A percentile compares a stretch with the other conserved stretches of the same genome.
Conservation (phyloP, 1,140 invertebrate species). For the Cyclargus thomasi region DNA sequence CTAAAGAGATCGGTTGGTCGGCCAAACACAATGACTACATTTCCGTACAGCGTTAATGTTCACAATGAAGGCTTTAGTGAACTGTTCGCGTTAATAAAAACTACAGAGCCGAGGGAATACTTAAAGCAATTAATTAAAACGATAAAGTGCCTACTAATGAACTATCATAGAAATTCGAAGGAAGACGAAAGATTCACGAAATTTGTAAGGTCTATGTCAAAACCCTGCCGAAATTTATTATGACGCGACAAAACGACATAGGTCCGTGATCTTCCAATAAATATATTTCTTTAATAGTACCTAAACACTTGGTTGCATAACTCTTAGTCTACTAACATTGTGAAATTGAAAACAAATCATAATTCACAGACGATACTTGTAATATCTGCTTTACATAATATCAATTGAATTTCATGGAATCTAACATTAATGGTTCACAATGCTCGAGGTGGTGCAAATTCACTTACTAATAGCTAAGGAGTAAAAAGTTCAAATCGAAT, state of each 20-base stretch:
- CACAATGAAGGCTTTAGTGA: slow-evolving; percentile 12
- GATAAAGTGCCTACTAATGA: neutral
- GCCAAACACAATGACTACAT: slow-evolving; percentile 10
- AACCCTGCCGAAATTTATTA: too few relatives aligned
- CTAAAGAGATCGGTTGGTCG: slow-evolving; percentile 8
- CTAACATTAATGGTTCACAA: slow-evolving; percentile 51
- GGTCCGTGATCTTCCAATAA: too few relatives aligned
- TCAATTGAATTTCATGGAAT: slow-evolving; percentile 46
- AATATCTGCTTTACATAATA: slow-evolving; percentile 34
- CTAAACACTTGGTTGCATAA: neutral
- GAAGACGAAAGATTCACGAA: too few relatives aligned
- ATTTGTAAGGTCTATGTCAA: too few relatives aligned
- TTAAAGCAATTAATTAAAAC: neutral
- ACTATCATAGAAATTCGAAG: too few relatives aligned
- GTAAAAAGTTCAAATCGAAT: slow-evolving; percentile 28
- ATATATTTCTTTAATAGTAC: too few relatives aligned
- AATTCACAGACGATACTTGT: neutral
- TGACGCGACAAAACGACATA: too few relatives aligned
- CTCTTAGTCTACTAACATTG: neutral
- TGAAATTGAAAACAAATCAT: neutral
- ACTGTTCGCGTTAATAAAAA: slow-evolving; percentile 1
- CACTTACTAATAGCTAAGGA: slow-evolving; percentile 32
- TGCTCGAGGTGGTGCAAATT: slow-evolving; percentile 47
- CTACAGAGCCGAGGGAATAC: neutral
- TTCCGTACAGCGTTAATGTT: slow-evolving; percentile 8